These are phyloP conservation scores for Heterodera filipjevi DNA, from an alignment of 2,888 invertebrate genomes.

Conservation along the genomic window DNA sequence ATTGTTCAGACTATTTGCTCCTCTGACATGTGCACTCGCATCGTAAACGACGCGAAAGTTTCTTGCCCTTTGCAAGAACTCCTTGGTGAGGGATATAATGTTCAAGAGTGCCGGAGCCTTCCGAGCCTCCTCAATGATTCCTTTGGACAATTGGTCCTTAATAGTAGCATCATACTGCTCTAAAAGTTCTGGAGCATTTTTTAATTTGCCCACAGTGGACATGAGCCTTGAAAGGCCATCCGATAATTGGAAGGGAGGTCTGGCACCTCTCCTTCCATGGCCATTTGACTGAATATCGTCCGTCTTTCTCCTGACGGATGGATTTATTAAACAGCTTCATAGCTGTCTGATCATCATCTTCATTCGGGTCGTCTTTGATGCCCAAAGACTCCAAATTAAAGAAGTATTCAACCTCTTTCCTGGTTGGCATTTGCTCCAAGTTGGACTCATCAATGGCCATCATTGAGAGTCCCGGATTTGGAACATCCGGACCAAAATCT, in stretches of 20 bases:
- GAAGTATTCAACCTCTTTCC: background rate
- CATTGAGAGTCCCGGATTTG: background rate
- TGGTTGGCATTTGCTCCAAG: background rate
- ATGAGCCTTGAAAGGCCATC: background rate
- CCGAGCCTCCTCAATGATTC: background rate
- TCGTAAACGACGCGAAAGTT: slow-evolving; percentile 52
- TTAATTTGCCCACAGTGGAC: background rate
- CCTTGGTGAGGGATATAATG: slow-evolving; percentile 40
- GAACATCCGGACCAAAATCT: background rate
- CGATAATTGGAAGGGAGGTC: slow-evolving; percentile 18
- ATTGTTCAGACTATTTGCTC: slow-evolving; percentile 30
- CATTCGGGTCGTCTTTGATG: slow-evolving; percentile 1
- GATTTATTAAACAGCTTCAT: background rate
- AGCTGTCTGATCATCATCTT: slow-evolving; percentile 9
- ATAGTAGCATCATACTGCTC: background rate
- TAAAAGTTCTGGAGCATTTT: background rate
- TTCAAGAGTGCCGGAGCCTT: background rate
- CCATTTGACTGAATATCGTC: slow-evolving; percentile 6
- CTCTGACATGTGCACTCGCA: slow-evolving; percentile 35
- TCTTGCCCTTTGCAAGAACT: slow-evolving; percentile 43
- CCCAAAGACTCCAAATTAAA: slow-evolving; percentile 5
- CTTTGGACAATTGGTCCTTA: background rate
- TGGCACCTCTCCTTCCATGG: slow-evolving; percentile 17
- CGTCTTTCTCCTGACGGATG: background rate
- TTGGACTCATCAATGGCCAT: background rate